Evolutionary conservation across 2,797 vertebrate genomes (phyloP), one percentile per base, ranked within the genome.

Genomic region (Numenius phaeopus): DNA sequence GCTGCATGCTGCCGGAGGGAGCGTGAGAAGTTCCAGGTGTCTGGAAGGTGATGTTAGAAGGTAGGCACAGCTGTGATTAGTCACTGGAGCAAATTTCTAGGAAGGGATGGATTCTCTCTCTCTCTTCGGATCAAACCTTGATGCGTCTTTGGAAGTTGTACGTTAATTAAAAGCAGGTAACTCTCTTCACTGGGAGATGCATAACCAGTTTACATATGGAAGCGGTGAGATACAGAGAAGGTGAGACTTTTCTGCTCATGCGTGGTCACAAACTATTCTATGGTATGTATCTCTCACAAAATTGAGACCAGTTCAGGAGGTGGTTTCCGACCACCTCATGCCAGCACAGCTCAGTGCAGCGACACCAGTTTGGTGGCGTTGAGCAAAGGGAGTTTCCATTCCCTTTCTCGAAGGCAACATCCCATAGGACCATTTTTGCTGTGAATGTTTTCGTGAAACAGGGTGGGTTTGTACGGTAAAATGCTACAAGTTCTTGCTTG

Each of bases 41-140:
- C 23, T n/a, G 46, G 70, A 32, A 81, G 27, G 67, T 17, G 49
- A 18, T 0, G 1, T 11, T 55, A 10, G 10, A 50, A 65, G 7
- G 27, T 17, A 6, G 32, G 5, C 4, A 1, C 1, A 3, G 44
- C 79, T 71, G 58, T 2, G 3, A 3, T 52, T 9, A 55, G 11
- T 64, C 8, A 0, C 15, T n/a, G 37, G 16, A 57, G 52, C 37
- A 75, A 55, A 30, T 11, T 34, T 24, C 10, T 57, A 5, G 50
- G 47, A 30, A 34, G 18, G 21, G 21, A 4, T 26, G 80, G 73
- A 65, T 81, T 71, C 46, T 4, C 19, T 59, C 2, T 71, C 24
- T 71, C 24, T 32, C 37, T 70, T 44, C 5, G 11, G 37, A 26
- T 39, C 7, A 1, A 27, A 27, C 34, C 29, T 29, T 5, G 17